Evolutionary conservation across 2,888 invertebrate genomes (phyloP).

Genomic region (Pollenia amentaria): DNA sequence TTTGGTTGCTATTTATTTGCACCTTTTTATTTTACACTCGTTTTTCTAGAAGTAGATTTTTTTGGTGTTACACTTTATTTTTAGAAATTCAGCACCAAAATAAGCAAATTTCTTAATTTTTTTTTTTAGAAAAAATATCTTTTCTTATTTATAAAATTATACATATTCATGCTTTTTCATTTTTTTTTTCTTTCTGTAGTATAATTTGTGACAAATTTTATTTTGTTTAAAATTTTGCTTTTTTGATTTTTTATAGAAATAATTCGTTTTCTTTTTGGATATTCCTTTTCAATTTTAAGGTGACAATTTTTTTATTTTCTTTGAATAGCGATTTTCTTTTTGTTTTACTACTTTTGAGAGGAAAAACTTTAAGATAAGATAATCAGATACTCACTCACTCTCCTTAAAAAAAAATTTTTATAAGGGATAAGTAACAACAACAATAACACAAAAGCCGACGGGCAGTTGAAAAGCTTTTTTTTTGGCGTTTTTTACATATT

Average conservation of each 20-base stretch:
- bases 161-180: slow-evolving; percentile 33
- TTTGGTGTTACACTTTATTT: slow-evolving; percentile 53
- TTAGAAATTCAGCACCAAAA: slow-evolving; percentile 69
- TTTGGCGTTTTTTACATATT: slow-evolving; percentile 31
- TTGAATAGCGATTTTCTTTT: slow-evolving; percentile 31
- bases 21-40: slow-evolving; percentile 49
- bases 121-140: background rate
- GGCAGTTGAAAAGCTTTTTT: slow-evolving; percentile 54
- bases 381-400: slow-evolving; percentile 24
- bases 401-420: slow-evolving; percentile 15
- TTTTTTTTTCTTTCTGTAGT: slow-evolving; percentile 20
- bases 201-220: slow-evolving; percentile 57
- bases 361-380: slow-evolving; percentile 45
- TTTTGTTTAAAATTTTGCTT: slow-evolving; percentile 39
- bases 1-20: slow-evolving; percentile 43
- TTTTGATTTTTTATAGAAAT: slow-evolving; percentile 18
- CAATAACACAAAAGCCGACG: slow-evolving; percentile 60
- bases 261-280: slow-evolving; percentile 1
- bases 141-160: slow-evolving; percentile 13
- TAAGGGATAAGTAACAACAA: slow-evolving; percentile 9
- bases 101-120: slow-evolving; percentile 57
- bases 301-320: slow-evolving; percentile 43
- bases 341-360: slow-evolving; percentile 17
- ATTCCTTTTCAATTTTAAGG: slow-evolving; percentile 20
- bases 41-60: slow-evolving; percentile 25